A percentile compares a stretch with the other conserved stretches of the same genome.
phyloP scores from a whole-genome alignment of 2,888 invertebrate species.

The Byasa hedistus region DNA sequence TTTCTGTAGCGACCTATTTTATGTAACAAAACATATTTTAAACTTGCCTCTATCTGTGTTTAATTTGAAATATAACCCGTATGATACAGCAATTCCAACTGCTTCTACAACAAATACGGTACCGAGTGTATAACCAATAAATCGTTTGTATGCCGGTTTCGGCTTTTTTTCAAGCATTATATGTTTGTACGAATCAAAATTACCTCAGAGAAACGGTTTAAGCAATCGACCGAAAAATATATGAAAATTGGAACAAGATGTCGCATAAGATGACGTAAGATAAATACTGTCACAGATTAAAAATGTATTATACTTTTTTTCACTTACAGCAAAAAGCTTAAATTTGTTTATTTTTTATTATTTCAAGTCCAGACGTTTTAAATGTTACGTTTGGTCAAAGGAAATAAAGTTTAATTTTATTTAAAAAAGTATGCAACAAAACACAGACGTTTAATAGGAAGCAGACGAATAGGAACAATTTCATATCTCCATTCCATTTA shows the following conservation, averaged over 20 bases:
- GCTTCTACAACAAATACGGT: slow-evolving; percentile 81
- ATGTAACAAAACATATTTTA: not conserved
- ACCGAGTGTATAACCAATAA: slow-evolving; percentile 77
- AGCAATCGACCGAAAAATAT: slow-evolving; percentile 24
- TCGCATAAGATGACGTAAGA: slow-evolving; percentile 51
- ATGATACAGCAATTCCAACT: slow-evolving; percentile 79
- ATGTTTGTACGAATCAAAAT: slow-evolving; percentile 32
- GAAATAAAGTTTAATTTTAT: no score
- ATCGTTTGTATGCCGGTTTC: slow-evolving; percentile 75
- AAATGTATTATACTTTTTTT: not conserved
- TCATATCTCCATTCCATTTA: no score
- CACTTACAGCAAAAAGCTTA: not conserved
- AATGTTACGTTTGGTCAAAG: no score
- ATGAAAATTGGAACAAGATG: slow-evolving; percentile 36
- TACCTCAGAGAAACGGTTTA: slow-evolving; percentile 4
- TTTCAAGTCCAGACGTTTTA: not conserved
- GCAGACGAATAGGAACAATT: no score
- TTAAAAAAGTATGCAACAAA: no score
- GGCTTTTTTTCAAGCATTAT: slow-evolving; percentile 85
- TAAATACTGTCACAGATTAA: slow-evolving; percentile 6
- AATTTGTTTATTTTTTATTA: not conserved
- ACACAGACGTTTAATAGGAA: no score
- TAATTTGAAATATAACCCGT: slow-evolving; percentile 83
- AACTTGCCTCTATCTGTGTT: slow-evolving; percentile 84
- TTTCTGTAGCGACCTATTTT: not conserved